Evolutionary conservation across 1,140 invertebrate genomes (phyloP), one percentile per base, ranked within the genome.

Genomic region (Piezodorus guildinii): DNA sequence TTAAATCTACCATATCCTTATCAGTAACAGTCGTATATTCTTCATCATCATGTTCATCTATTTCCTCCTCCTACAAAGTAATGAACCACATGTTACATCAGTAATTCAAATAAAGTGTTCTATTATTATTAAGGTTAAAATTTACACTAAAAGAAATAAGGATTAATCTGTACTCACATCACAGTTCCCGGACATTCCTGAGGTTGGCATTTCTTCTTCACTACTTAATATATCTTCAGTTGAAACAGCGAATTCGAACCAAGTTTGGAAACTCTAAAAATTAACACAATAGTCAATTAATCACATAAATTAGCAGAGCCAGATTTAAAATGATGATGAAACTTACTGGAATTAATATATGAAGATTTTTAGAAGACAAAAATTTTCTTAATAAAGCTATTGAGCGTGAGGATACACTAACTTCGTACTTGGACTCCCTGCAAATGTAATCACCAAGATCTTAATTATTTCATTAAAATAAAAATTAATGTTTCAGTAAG

Each of bases 351-450:
- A 71, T 52, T 27, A 71, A 51, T 60, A 70, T 52, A 39, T 65
- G 39, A 43, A 68, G 68, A 17, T 64, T 68, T 52, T 69, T 67
- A 8, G 62, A 44, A 19, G 68, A 51, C 14, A 71, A 60, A 62
- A 68, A 70, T 34, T 67, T 69, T 62, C 68, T 68, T 27, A 71
- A 62, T 1, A 59, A 30, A 14, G 61, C 56, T 49, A 70, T 46
- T 12, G 68, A 60, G 15, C 34, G 17, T 14, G 69, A n/a, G 14
- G 68, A 68, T 25, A 71, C 30, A 17, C 59, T 67, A 15, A 69
- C 49, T 61, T 67, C 64, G 59, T 66, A 70, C 61, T 71, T 71
- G 14, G 62, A 65, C 16, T 68, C 68, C 51, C 70, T 69, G 59
- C 17, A 68, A 52, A 21, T 19, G 6, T n/a, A 8, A 52, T 3